A percentile compares a stretch with the other conserved stretches of the same genome.
phyloP scores from a whole-genome alignment of 2,113 vertebrate genomes.

The Actenoides hombroni region DNA sequence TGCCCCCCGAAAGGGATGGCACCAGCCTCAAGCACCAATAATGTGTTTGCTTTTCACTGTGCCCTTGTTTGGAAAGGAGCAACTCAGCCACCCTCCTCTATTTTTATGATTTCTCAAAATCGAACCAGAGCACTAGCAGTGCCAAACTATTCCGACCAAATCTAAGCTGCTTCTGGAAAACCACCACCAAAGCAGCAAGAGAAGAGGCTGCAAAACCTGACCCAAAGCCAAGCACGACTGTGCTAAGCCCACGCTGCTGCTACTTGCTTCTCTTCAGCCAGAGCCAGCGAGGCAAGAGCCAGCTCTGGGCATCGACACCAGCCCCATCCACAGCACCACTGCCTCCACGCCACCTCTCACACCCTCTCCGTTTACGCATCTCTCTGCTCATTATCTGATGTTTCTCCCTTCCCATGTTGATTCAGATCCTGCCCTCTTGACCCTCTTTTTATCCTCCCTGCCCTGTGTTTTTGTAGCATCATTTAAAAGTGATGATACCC shows the following conservation, averaged over 20 bases:
- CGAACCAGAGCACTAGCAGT: not conserved
- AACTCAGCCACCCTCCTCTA: not conserved
- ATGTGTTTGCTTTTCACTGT: rapidly evolving
- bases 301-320: not conserved
- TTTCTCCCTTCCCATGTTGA: conserved; percentile 23
- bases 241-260: rapidly evolving
- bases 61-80: not conserved
- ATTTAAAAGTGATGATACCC: not conserved
- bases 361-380: not conserved
- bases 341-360: not conserved
- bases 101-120: not conserved
- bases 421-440: conserved; percentile 42
- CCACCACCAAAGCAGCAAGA: rapidly evolving
- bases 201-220: not conserved
- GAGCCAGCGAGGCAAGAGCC: not conserved
- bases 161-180: not conserved
- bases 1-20: not conserved
- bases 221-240: not conserved
- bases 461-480: not conserved
- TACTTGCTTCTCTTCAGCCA: not conserved
- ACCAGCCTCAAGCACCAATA: rapidly evolving
- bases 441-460: conserved; percentile 2
- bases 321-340: not conserved
- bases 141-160: not conserved
- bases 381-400: not conserved